Evolutionary conservation across 2,113 vertebrate genomes (phyloP).

Genomic region (Ptilorrhoa leucosticta): DNA sequence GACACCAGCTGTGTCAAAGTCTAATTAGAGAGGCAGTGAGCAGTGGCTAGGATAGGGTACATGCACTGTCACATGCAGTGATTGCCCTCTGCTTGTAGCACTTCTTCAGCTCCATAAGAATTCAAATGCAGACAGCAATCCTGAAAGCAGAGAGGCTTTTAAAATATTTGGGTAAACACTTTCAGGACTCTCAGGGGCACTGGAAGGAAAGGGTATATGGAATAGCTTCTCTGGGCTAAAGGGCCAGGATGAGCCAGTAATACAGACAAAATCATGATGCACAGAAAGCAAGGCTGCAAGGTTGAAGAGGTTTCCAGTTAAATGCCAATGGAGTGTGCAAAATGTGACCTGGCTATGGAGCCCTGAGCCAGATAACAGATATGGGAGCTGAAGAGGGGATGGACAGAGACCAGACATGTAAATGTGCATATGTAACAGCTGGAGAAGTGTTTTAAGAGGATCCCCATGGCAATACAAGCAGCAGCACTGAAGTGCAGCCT

Average conservation of each 20-base stretch:
- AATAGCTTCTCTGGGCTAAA: background rate
- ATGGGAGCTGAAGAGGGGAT: background rate
- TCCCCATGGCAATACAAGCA: background rate
- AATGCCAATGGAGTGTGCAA: background rate
- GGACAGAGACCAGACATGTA: background rate
- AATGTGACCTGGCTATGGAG: background rate
- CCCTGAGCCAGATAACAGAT: background rate
- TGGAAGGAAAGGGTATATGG: background rate
- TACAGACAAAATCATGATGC: background rate
- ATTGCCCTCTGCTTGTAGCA: background rate
- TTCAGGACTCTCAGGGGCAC: background rate
- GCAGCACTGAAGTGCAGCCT: background rate
- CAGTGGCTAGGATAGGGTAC: background rate
- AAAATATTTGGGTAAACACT: background rate
- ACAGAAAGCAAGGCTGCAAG: background rate
- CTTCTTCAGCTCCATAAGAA: background rate
- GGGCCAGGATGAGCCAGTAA: background rate
- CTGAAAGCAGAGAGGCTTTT: background rate
- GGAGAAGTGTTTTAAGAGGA: background rate
- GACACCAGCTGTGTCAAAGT: background rate
- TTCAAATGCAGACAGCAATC: background rate
- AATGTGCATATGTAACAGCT: background rate
- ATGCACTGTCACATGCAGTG: background rate
- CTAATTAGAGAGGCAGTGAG: background rate
- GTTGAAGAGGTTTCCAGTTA: background rate